Evolutionary conservation across 37 sponge, comb jelly and placozoan genomes (phyloP), one percentile per base, ranked within the genome.

Genomic region (Eunapius fragilis): DNA sequence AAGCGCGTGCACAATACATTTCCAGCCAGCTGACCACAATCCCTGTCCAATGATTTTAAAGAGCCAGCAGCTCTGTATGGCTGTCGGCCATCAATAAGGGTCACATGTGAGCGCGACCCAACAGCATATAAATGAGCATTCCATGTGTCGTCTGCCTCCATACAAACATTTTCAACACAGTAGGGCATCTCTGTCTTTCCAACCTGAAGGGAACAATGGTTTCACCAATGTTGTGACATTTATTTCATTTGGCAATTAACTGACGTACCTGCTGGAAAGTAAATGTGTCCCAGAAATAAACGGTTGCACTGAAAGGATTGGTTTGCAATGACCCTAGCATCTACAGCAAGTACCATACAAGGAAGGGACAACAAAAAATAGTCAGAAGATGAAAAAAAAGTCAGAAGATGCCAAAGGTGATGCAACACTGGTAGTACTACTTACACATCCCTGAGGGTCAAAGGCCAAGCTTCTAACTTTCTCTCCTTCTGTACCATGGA

Each of bases 21-120:
- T 13, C 5, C 68, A 30, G 27, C 13, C 71, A 23, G 19, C 81
- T 7, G 28, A 87, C 87, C 92, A 91, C 84, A 87, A 80, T 91
- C 92, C 19, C 50, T 83, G 77, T 91, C 92, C 26, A 47, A 77
- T 13, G 92, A 91, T 13, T 74, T 72, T 14, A 91, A 25, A 5
- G 85, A 83, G 33, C 87, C 49, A 35, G 84, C 67, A 23, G 70
- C 9, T 31, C 41, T 31, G 32, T 45, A 11, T 4, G 73, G 68
- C 3, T 78, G 70, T 74, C 96, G 67, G 17, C 74, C 37, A 67
- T 95, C 96, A 2, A 95, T 23, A 24, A 95, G 58, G 2, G 93
- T 87, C 12, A 95, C 82, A 74, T 95, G 93, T 31, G 92, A 89
- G 22, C 92, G 87, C 10, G 96, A 95, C n/a, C 96, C 96, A 24